Evolutionary conservation across 2,888 invertebrate genomes (phyloP).

Genomic region (Clusia tigrina): DNA sequence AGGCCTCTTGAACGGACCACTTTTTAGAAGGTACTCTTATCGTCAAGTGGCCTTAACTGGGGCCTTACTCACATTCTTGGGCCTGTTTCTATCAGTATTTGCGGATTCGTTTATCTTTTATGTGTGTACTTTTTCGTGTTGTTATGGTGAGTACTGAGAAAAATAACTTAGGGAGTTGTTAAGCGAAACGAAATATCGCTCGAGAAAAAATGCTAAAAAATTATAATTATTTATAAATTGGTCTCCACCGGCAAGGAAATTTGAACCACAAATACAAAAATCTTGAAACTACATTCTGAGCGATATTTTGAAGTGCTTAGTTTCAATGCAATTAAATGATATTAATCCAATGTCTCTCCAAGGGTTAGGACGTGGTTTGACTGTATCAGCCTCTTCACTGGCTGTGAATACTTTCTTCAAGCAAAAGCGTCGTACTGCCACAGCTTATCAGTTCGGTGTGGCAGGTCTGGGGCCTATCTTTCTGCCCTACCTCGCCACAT

Average conservation of each 20-base stretch:
- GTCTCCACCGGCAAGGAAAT: too few relatives aligned
- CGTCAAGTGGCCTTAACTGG: slow-evolving; percentile 74
- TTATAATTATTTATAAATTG: too few relatives aligned
- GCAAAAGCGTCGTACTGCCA: slow-evolving; percentile 73
- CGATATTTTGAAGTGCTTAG: too few relatives aligned
- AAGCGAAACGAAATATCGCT: too few relatives aligned
- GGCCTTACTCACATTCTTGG: slow-evolving; percentile 69
- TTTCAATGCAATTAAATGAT: too few relatives aligned
- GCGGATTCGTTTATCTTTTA: slow-evolving; percentile 72
- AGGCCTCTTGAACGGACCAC: slow-evolving; percentile 73
- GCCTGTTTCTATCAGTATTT: slow-evolving; percentile 70
- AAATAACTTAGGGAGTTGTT: too few relatives aligned
- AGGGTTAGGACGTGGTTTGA: slow-evolving; percentile 70
- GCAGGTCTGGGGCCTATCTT: slow-evolving; percentile 78
- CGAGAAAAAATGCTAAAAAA: too few relatives aligned
- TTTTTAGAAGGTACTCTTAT: slow-evolving; percentile 73
- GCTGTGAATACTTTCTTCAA: slow-evolving; percentile 80
- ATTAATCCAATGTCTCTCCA: too few relatives aligned
- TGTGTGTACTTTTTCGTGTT: slow-evolving; percentile 71
- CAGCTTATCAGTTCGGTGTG: slow-evolving; percentile 75
- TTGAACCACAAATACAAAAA: too few relatives aligned
- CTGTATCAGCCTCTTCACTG: slow-evolving; percentile 74
- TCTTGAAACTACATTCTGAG: too few relatives aligned
- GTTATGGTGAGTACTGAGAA: slow-evolving; percentile 68
- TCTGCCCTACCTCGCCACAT: slow-evolving; percentile 76